These are phyloP conservation scores for Cosmia trapezina DNA, from an alignment of 2,888 invertebrate genomes.

Conservation along the genomic window DNA sequence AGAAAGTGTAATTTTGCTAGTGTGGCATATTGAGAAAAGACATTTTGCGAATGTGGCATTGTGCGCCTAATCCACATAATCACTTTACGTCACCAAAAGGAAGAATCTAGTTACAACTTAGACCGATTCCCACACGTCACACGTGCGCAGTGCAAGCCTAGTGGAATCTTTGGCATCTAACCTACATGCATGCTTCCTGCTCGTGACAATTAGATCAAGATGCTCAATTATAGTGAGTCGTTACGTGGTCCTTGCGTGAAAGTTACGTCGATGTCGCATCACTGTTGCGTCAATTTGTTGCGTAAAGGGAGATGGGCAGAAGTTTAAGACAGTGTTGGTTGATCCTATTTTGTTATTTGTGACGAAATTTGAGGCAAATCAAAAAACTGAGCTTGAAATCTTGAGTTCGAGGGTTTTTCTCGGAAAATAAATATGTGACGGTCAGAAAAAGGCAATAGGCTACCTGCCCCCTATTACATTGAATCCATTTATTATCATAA, in stretches of 20 bases:
- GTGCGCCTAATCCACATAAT: too few relatives aligned
- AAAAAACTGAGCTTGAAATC: too few relatives aligned
- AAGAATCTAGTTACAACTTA: too few relatives aligned
- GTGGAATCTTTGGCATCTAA: constrained; percentile 32
- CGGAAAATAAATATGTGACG: neutral
- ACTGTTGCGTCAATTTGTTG: constrained; percentile 44
- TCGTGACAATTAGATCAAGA: constrained; percentile 55
- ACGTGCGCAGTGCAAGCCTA: neutral
- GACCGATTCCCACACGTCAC: neutral
- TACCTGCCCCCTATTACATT: neutral
- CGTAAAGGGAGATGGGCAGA: neutral
- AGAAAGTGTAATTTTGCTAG: too few relatives aligned
- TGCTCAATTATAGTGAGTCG: constrained; percentile 34
- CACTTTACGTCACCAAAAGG: too few relatives aligned
- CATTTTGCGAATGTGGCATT: too few relatives aligned
- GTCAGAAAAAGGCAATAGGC: too few relatives aligned
- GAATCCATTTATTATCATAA: too few relatives aligned
- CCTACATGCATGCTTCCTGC: constrained; percentile 49
- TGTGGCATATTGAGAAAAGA: too few relatives aligned
- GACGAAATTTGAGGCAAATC: neutral
- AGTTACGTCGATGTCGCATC: constrained; percentile 57
- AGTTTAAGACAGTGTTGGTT: constrained; percentile 1
- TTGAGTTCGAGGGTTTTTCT: neutral
- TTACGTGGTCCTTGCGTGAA: constrained; percentile 56
- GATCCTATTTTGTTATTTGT: too few relatives aligned